Conservation (phyloP, 1,140 invertebrate genomes). For the Rhizoglyphus robini region DNA sequence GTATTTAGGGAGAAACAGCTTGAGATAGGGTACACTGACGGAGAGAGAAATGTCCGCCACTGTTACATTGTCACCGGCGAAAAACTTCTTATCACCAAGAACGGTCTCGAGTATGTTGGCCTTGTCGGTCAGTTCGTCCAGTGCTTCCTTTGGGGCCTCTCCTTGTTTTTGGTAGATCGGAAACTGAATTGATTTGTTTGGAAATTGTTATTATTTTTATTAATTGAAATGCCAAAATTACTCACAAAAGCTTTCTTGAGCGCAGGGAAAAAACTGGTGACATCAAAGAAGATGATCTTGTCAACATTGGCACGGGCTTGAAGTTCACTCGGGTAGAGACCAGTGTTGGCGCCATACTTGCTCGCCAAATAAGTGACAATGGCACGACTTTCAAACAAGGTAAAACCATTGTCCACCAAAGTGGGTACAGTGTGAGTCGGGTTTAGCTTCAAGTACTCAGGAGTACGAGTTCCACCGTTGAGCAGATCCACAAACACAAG, state of each 20-base stretch:
- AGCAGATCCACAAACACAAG: neutral
- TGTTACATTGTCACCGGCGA: slow-evolving; percentile 46
- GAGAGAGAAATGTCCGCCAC: slow-evolving; percentile 44
- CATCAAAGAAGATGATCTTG: no score
- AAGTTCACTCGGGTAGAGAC: no score
- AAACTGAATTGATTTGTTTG: neutral
- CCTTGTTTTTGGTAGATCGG: neutral
- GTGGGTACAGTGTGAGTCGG: slow-evolving; percentile 48
- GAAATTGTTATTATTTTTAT: neutral
- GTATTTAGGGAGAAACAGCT: slow-evolving; percentile 28
- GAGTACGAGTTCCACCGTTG: no score
- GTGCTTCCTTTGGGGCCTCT: neutral
- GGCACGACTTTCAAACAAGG: no score
- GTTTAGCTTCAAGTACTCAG: slow-evolving; percentile 44
- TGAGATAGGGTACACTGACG: slow-evolving; percentile 23
- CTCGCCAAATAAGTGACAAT: no score
- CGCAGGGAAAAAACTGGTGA: no score
- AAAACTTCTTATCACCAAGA: slow-evolving; percentile 20
- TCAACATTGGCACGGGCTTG: no score
- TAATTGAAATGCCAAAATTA: neutral
- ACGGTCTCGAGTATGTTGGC: neutral
- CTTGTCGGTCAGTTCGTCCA: neutral
- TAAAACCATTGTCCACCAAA: no score
- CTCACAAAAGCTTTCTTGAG: slow-evolving; percentile 6
- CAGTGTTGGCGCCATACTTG: no score